Evolutionary conservation across 2,113 vertebrate species (phyloP).

Genomic region (Heterocephalus glaber): DNA sequence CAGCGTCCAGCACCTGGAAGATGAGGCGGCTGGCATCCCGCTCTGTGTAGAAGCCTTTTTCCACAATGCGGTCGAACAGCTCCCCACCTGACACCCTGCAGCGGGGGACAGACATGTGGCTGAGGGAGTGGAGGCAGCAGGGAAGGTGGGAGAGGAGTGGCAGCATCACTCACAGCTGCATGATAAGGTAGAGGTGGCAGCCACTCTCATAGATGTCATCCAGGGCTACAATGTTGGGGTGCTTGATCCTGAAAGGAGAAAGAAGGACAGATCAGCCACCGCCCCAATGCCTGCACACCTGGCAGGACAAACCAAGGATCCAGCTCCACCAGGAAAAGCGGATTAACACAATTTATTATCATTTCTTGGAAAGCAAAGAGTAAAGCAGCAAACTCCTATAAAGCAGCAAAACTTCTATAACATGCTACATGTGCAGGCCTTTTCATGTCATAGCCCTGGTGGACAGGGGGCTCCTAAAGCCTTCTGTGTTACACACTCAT

Average conservation of each 20-base stretch:
- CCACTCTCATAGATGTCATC: constrained; percentile 98
- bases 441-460: not conserved
- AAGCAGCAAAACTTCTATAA: not conserved
- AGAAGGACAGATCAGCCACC: not conserved
- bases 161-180: constrained; percentile 95
- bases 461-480: too few relatives aligned
- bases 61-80: constrained; percentile 97
- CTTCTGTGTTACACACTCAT: not conserved
- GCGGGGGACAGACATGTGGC: constrained; percentile 13
- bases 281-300: not conserved
- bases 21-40: constrained; percentile 97
- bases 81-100: constrained; percentile 95
- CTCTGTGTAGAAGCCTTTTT: constrained; percentile 99
- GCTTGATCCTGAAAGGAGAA: constrained; percentile 91
- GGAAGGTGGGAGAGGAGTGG: not conserved
- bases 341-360: not conserved
- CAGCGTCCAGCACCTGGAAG: constrained; percentile 96
- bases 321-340: not conserved
- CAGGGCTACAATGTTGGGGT: constrained; percentile 97
- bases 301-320: not conserved
- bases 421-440: fast-evolving
- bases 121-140: not conserved
- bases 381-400: not conserved
- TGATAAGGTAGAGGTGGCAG: constrained; percentile 98
- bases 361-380: not conserved